Base-by-base conservation (phyloP, 2,797 vertebrate species). In the Phataginus tricuspis region DNA sequence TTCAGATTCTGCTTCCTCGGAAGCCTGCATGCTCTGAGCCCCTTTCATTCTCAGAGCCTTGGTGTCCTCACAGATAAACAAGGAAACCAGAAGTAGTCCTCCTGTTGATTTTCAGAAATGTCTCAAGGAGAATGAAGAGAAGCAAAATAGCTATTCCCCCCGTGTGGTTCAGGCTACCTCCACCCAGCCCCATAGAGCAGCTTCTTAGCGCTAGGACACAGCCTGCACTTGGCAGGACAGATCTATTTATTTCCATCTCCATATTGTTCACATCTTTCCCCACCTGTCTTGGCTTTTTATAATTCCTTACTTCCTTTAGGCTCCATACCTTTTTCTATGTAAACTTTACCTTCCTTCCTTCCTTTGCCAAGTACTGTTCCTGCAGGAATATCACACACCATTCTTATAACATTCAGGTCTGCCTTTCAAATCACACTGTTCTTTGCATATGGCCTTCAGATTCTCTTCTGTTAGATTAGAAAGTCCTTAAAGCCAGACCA, bases 331-430 rank as follows among this genome's bases (percentile, higher is more conserved):
- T 53, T 31, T 9, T n/a, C 19, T 3, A 7, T 12, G 15, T 19
- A 69, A 55, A 23, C 4, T 66, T 66, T 51, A 45, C 51, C 53
- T 45, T 45, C 27, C 34, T 71, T 29, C 49, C 21, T 57, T 64
- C 61, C 23, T 4, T 0, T 34, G 39, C 55, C 59, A 21, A 51
- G 71, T 42, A 23, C 23, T 16, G 31, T 3, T 59, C 61, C 61
- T 34, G 4, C 0, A 39, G 15, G 21, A 19, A 34, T 3, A 34
- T 45, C 4, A 4, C 15, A 7, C 9, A 23, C 64, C n/a, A 23
- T 45, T 25, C 12, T 39, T 4, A 7, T 0, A 53, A 45, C 3
- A 5, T 15, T 15, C 39, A 39, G 0, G 1, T 23, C 2, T 34
- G 25, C 21, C n/a, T 4, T 31, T 85, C 66, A 69, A 21, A 37